A percentile compares a stretch with the other conserved stretches of the same genome.
Conservation (phyloP, 2,888 invertebrate genomes). For the Xylophagus ater region DNA sequence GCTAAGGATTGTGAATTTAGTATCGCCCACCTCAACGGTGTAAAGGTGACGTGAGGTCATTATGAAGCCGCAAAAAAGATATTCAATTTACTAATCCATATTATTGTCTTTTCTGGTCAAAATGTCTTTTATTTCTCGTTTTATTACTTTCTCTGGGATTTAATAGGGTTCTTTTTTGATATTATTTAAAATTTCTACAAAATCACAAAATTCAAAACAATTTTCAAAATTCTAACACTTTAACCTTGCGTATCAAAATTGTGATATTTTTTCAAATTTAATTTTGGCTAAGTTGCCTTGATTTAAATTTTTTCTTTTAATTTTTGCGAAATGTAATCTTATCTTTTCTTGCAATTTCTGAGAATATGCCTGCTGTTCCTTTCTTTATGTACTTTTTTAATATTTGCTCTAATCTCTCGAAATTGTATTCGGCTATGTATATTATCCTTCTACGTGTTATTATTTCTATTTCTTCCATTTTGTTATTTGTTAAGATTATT, state of each 20-base stretch:
- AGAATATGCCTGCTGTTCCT: not conserved
- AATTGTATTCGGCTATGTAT: not conserved
- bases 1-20: conserved; percentile 94
- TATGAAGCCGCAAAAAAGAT: conserved; percentile 26
- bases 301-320: too few relatives aligned
- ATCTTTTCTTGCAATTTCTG: not conserved
- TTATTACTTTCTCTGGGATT: too few relatives aligned
- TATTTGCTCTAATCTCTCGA: not conserved
- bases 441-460: not conserved
- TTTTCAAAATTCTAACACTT: too few relatives aligned
- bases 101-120: too few relatives aligned
- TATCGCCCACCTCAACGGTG: conserved; percentile 98
- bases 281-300: too few relatives aligned
- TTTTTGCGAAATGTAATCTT: not conserved
- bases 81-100: conserved; percentile 15
- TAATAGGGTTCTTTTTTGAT: too few relatives aligned
- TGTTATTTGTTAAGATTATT: conserved; percentile 6
- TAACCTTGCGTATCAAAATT: too few relatives aligned
- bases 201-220: too few relatives aligned
- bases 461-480: not conserved
- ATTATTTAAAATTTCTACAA: too few relatives aligned
- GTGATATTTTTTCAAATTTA: too few relatives aligned
- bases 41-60: conserved; percentile 79
- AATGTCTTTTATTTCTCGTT: too few relatives aligned
- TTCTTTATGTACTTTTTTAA: not conserved